Evolutionary conservation across 2,888 invertebrate species (phyloP).

Genomic region (Nomada lathburiana): DNA sequence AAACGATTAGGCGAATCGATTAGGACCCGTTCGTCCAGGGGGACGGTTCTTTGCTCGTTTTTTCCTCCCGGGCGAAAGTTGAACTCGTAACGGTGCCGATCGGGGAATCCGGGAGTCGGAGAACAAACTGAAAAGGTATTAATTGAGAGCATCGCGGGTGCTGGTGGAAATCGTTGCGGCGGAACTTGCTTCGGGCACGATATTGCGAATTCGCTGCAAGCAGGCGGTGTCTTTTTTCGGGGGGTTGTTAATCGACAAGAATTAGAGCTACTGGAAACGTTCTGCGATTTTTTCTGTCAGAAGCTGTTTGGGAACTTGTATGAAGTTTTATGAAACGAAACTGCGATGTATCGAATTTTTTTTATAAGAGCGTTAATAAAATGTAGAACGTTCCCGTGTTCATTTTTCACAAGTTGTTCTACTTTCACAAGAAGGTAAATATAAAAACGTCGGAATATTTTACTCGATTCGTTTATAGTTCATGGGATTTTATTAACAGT

Average conservation of each 20-base stretch:
- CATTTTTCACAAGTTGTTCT: too few species aligned
- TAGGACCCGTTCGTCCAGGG: neutral
- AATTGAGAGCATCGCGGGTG: neutral
- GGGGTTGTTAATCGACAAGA: conserved; percentile 13
- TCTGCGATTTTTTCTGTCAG: neutral
- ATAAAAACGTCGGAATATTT: too few species aligned
- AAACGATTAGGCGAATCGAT: conserved; percentile 36
- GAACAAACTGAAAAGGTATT: conserved; percentile 35
- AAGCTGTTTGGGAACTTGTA: neutral
- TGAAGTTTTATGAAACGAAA: neutral
- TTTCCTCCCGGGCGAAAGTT: conserved; percentile 21
- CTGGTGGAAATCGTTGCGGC: conserved; percentile 13
- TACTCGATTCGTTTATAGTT: too few species aligned
- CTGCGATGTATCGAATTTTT: neutral
- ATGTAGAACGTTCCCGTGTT: too few species aligned
- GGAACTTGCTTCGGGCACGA: conserved; percentile 12
- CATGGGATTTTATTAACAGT: too few species aligned
- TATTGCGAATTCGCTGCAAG: conserved; percentile 8
- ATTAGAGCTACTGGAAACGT: conserved; percentile 11
- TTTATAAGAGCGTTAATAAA: neutral
- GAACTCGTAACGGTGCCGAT: conserved; percentile 14
- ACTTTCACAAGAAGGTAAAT: too few species aligned
- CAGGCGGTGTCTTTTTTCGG: neutral
- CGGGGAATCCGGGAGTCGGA: conserved; percentile 10
- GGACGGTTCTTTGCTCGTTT: conserved; percentile 19